Evolutionary conservation across 2,888 invertebrate genomes (phyloP).

Genomic region (Volucella bombylans): DNA sequence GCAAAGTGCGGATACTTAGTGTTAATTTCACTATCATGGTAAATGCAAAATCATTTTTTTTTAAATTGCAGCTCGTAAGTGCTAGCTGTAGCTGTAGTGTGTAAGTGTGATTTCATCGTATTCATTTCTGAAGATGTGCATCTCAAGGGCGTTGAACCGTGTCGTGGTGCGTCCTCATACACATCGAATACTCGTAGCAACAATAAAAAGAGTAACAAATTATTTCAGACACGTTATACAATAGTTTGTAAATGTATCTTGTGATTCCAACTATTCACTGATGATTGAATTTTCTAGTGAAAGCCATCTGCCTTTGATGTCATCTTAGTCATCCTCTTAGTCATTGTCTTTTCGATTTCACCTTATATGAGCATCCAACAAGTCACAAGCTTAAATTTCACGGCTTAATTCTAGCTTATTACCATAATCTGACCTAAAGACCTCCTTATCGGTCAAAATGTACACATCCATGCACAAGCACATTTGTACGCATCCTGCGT

Average conservation of each 20-base stretch:
- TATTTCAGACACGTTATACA: no score
- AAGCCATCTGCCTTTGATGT: no score
- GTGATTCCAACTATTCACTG: no score
- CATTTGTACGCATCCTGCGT: not conserved
- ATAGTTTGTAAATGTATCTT: no score
- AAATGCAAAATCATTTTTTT: constrained; percentile 6
- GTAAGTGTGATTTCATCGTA: constrained; percentile 3
- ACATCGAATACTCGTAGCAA: constrained; percentile 16
- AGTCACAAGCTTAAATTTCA: no score
- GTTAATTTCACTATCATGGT: not conserved
- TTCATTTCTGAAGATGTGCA: not conserved
- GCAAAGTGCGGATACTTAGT: no score
- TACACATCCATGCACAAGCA: not conserved
- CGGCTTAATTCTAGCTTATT: not conserved
- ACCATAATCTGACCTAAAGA: constrained; percentile 11
- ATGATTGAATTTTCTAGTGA: no score
- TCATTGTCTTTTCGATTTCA: no score
- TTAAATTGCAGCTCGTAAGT: constrained; percentile 23
- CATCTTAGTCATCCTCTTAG: no score
- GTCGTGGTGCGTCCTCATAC: constrained; percentile 5
- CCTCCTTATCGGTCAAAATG: not conserved
- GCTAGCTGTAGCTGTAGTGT: not conserved
- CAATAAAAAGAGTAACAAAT: not conserved
- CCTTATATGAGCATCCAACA: no score
- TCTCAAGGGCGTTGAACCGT: constrained; percentile 15